Evolutionary conservation across 2,888 invertebrate genomes (phyloP), one percentile per base, ranked within the genome.

Genomic region (Zelleria hepariella): DNA sequence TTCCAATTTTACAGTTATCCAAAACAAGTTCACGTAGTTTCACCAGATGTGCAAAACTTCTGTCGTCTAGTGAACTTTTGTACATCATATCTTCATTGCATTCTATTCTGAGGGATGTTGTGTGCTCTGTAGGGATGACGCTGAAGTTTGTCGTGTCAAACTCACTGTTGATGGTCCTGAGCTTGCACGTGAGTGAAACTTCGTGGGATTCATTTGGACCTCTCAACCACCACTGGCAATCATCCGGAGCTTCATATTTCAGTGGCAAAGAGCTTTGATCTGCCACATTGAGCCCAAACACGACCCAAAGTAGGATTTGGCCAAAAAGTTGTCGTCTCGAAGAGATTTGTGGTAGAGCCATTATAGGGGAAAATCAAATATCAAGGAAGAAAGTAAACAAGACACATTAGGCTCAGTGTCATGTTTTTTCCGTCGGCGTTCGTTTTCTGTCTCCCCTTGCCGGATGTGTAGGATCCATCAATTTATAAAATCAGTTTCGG

Each of bases 101-200:
- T 81, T 94, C 92, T 72, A 96, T 93, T 69, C 92, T 91, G 62
- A 96, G 82, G 5, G 94, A 93, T 25, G 94, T 93, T 21, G 96
- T 96, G 74, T 95, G 93, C 74, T 96, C 95, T 15, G 94, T 92
- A 54, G 95, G 95, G 63, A 96, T 95, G 59, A 95, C 94, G 84
- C 94, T 95, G 75, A 96, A 95, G 84, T 96, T 96, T 42, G 95
- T 96, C 65, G 94, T 94, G 81, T 94, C 96, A 77, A 94, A 95
- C 78, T 95, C 96, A 88, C 95, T 95, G 83, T 96, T 95, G 73
- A 96, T 94, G 58, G 95, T 94, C 68, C 96, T 90, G 71, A 96
- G 90, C 82, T 94, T 92, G 85, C 96, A 94, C 63, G 93, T 93
- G 64, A 95, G 90, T 20, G 94, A 92, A 63, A 95, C 94, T 83